Evolutionary conservation across 2,888 invertebrate genomes (phyloP), one percentile per base, ranked within the genome.

Genomic region (Exocentrus adspersus): DNA sequence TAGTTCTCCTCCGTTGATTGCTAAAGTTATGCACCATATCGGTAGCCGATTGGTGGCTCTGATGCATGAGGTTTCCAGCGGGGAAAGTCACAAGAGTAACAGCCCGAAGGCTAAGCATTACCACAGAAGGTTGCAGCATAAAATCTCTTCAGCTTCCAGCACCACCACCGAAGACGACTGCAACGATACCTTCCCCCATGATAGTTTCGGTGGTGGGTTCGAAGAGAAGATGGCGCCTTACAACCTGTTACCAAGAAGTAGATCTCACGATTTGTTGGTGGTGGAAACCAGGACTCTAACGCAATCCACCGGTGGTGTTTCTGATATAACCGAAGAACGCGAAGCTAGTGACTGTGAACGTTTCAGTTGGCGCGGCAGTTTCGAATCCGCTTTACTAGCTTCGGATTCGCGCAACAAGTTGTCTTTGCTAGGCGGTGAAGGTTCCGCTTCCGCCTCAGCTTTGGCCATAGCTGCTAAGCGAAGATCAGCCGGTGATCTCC

Each of bases 11-110:
- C 94, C 95, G 0, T 81, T 95, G 24, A 92, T 95, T 63, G 93
- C 94, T 2, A 94, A 94, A 84, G 95, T 95, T 10, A 94, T 95
- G 93, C 91, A 94, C 73, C 95, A 95, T 78, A 95, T 95, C 62
- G 94, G 95, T 7, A 92, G 92, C 45, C 85, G 94, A 19, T 82
- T 95, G 64, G 94, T 94, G 20, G 94, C 94, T 0, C 84, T 95
- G 64, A 95, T 95, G 95, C 94, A 95, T 79, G 95, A 95, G 79
- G 95, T 95, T 1, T 93, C 93, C 12, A 92, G 91, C 51, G 92
- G 92, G 28, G 88, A 88, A 65, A 86, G 86, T 42, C 86, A 86
- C 68, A 84, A 85, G 4, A 86, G 85, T 43, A 83, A 82, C 32
- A 91, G 91, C 70, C 89, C 92, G 0, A 85, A 87, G 71, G 85